Evolutionary conservation across 2,888 invertebrate species (phyloP).

Genomic region (Brenthis ino): DNA sequence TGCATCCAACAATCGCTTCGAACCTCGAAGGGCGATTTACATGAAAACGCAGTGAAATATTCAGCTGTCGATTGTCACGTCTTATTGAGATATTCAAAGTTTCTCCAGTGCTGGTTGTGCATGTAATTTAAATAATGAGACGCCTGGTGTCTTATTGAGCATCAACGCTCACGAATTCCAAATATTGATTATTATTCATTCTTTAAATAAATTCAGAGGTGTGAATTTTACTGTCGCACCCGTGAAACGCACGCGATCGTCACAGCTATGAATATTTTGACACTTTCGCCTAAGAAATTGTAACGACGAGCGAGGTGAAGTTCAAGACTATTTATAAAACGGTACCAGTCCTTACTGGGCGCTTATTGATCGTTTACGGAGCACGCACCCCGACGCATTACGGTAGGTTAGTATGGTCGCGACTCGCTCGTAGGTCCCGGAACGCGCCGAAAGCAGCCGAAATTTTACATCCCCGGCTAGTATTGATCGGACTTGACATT

Average conservation of each 20-base stretch:
- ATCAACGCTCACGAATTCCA: slow-evolving; percentile 51
- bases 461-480: slow-evolving; percentile 76
- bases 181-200: slow-evolving; percentile 58
- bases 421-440: slow-evolving; percentile 72
- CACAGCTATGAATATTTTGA: slow-evolving; percentile 58
- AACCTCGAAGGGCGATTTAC: slow-evolving; percentile 65
- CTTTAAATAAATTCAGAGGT: slow-evolving; percentile 40
- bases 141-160: slow-evolving; percentile 56
- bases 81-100: slow-evolving; percentile 76
- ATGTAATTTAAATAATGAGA: slow-evolving; percentile 74
- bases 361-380: slow-evolving; percentile 74
- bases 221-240: slow-evolving; percentile 33
- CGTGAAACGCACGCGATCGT: slow-evolving; percentile 45
- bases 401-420: slow-evolving; percentile 80
- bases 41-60: slow-evolving; percentile 77
- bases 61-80: slow-evolving; percentile 75
- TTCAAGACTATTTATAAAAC: slow-evolving; percentile 81
- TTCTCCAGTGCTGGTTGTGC: slow-evolving; percentile 66
- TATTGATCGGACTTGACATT: slow-evolving; percentile 83
- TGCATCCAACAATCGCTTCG: slow-evolving; percentile 54
- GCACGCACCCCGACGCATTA: slow-evolving; percentile 75
- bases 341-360: slow-evolving; percentile 64
- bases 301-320: slow-evolving; percentile 70
- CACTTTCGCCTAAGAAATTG: slow-evolving; percentile 69
- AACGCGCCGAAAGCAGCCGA: slow-evolving; percentile 75